phyloP scores from a whole-genome alignment of 2,888 invertebrate genomes.

The Eulithis prunata region DNA sequence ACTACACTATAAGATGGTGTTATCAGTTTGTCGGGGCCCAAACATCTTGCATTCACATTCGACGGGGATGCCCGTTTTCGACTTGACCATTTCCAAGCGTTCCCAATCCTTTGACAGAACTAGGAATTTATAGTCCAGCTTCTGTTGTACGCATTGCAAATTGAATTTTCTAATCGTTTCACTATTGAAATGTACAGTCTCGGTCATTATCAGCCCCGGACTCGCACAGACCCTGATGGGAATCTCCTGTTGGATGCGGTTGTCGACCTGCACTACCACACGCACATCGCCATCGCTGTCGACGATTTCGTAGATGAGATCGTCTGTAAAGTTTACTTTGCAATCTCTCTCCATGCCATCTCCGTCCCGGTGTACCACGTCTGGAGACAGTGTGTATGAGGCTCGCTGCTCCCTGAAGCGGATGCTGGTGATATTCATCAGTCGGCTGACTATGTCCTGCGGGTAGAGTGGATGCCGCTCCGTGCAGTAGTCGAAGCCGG shows the following conservation, averaged over 20 bases:
- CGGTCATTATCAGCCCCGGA: background rate
- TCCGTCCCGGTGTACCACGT: background rate
- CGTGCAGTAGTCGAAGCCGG: constrained; percentile 6
- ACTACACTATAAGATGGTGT: no score
- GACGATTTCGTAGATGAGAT: constrained; percentile 15
- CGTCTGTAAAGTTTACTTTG: background rate
- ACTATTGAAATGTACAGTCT: background rate
- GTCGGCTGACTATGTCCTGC: background rate
- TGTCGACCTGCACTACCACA: constrained; percentile 2
- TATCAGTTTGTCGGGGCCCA: no score
- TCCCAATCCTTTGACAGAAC: constrained; percentile 20
- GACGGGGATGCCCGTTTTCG: constrained; percentile 15
- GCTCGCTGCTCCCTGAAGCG: background rate
- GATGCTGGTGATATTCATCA: background rate
- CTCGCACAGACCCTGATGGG: background rate
- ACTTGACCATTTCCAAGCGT: constrained; percentile 11
- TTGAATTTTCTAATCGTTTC: background rate
- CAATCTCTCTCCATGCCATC: background rate
- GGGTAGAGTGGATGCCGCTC: constrained; percentile 13
- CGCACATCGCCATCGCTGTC: constrained; percentile 6
- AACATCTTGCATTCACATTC: constrained; percentile 10
- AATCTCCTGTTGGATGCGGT: background rate
- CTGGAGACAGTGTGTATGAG: background rate
- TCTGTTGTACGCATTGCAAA: constrained; percentile 4
- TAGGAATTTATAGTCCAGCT: constrained; percentile 4